These are phyloP conservation scores for Ivindomyrus marchei DNA, from an alignment of 2,113 vertebrate species.

Conservation along the genomic window DNA sequence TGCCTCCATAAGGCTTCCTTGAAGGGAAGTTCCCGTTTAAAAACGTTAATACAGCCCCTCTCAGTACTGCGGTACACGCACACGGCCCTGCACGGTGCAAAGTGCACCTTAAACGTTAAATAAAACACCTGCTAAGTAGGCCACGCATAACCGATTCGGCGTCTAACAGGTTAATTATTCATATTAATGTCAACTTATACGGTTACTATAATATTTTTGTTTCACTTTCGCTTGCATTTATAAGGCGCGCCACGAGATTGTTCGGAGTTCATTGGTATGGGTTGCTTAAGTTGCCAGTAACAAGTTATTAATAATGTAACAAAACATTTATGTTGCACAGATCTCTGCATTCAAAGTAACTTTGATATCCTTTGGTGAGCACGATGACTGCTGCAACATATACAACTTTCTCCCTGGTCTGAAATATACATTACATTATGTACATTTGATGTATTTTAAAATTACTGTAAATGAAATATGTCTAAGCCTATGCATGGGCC, in stretches of 20 bases:
- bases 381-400: not conserved
- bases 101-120: not conserved
- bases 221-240: not conserved
- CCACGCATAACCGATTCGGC: not conserved
- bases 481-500: not conserved
- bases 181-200: not conserved
- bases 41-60: not conserved
- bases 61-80: not conserved
- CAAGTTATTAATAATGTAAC: not conserved
- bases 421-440: not conserved
- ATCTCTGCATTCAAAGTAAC: not conserved
- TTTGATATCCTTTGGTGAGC: not conserved
- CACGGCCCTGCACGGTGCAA: not conserved
- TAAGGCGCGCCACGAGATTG: not conserved
- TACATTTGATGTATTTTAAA: not conserved
- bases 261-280: not conserved
- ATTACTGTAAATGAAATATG: not conserved
- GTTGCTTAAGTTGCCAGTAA: not conserved
- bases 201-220: slow-evolving; percentile 1
- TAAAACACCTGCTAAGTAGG: not conserved
- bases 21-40: not conserved
- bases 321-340: not conserved
- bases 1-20: not conserved
- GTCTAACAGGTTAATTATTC: not conserved
- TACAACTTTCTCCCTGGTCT: not conserved